Evolutionary conservation across 2,888 invertebrate species (phyloP), one percentile per base, ranked within the genome.

Genomic region (Vesta saturnalis): DNA sequence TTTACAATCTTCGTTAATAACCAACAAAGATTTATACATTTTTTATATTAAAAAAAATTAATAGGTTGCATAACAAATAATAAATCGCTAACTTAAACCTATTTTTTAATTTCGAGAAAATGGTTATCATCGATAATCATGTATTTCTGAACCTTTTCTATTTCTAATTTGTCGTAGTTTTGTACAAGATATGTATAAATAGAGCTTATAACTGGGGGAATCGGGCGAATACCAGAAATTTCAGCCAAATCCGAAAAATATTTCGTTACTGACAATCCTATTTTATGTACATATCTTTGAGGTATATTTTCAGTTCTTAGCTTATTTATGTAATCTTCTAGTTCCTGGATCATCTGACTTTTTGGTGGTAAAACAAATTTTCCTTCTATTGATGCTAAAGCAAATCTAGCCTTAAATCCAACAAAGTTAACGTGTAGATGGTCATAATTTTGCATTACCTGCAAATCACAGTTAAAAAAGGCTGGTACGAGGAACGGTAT

Each of bases 171-270:
- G n/a, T n/a, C n/a, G n/a, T n/a, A n/a, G n/a, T n/a, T n/a, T n/a
- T n/a, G n/a, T n/a, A n/a, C n/a, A n/a, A n/a, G n/a, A n/a, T n/a
- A n/a, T n/a, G n/a, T n/a, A n/a, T n/a, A n/a, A n/a, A n/a, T n/a
- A n/a, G n/a, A n/a, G n/a, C n/a, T 86, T 78, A 92, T 86, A n/a
- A 92, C 92, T 0, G 88, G 86, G 0, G 89, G 90, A 2, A 94
- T 83, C 0, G 88, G 85, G 2, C 84, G 80, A 6, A 90, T 82
- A 1, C 86, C 86, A 0, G 89, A 90, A 60, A 90, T 14, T 6
- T 2, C 14, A 43, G 43, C 10, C 2, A 43, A 14, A 3, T 43
- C 43, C n/a, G 10, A 2, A 10, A 43, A 43, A 43, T 43, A 43
- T 4, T 43, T 43, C 43, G 10, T 43, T 12, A 43, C 43, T 43